phyloP scores from a whole-genome alignment of 2,113 vertebrate species.

The Ailuropoda melanoleuca region DNA sequence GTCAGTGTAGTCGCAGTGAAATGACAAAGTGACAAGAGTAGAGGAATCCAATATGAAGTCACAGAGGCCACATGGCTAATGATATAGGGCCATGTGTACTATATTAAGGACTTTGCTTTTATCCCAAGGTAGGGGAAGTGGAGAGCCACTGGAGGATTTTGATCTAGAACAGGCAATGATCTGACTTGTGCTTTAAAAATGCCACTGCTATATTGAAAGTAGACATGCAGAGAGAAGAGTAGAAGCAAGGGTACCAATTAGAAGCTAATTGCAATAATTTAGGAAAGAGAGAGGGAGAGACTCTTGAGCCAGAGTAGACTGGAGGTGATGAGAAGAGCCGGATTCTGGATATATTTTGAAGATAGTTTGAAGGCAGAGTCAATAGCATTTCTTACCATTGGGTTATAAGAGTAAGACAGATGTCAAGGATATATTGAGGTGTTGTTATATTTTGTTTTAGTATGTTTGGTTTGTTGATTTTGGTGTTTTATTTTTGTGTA shows the following conservation, averaged over 20 bases:
- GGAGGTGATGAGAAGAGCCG: background rate
- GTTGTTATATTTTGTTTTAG: background rate
- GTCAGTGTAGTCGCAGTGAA: background rate
- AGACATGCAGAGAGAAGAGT: background rate
- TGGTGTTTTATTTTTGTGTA: background rate
- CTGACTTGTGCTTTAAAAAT: background rate
- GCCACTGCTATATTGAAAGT: background rate
- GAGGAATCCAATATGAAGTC: background rate
- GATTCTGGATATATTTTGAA: background rate
- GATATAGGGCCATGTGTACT: no score
- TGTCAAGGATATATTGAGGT: background rate
- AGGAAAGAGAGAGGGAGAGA: background rate
- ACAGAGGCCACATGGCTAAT: background rate
- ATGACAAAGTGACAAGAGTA: background rate
- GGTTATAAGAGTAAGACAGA: background rate
- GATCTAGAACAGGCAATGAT: background rate
- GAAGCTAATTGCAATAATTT: background rate
- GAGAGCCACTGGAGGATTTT: background rate
- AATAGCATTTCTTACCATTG: background rate
- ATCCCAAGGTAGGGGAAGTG: background rate
- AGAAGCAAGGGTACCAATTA: background rate
- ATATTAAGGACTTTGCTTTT: background rate
- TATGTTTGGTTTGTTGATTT: background rate
- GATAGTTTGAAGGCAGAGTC: background rate
- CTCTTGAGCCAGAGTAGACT: background rate